A percentile compares a stretch with the other conserved stretches of the same genome.
Conservation (phyloP, 2,797 vertebrate species). For the Numenius phaeopus region DNA sequence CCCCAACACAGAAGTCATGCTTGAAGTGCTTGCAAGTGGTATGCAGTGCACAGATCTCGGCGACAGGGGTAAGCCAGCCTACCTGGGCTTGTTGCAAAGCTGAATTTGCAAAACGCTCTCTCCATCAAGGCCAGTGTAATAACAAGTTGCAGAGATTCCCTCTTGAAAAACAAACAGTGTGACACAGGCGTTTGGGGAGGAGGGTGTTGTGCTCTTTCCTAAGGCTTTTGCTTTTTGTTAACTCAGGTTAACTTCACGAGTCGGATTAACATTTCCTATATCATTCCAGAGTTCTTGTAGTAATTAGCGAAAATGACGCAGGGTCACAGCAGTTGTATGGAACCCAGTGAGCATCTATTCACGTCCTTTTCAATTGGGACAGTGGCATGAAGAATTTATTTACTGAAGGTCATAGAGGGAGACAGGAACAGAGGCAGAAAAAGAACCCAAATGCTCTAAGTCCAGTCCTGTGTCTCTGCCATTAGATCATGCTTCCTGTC, state of each 20-base stretch:
- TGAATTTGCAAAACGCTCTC: constrained; percentile 52
- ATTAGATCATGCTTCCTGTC: constrained; percentile 33
- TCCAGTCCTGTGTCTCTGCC: background rate
- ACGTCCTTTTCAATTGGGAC: background rate
- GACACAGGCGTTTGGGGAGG: background rate
- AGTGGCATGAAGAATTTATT: constrained; percentile 29
- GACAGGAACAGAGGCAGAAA: background rate
- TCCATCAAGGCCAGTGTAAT: constrained; percentile 7
- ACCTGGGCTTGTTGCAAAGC: background rate
- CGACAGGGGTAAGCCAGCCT: background rate
- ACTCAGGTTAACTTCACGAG: background rate
- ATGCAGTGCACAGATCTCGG: background rate
- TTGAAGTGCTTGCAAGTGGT: background rate
- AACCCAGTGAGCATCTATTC: background rate
- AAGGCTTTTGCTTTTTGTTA: constrained; percentile 3
- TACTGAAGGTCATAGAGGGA: background rate
- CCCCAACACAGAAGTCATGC: background rate
- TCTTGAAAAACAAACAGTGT: constrained; percentile 24
- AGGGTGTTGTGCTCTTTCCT: background rate
- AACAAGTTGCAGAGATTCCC: constrained; percentile 21
- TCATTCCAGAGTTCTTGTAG: constrained; percentile 4
- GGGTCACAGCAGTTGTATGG: background rate
- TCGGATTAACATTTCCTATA: background rate
- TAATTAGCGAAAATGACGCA: constrained; percentile 11
- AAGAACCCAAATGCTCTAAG: background rate